Conservation (phyloP, 2,797 vertebrate species). For the Onychomys torridus region DNA sequence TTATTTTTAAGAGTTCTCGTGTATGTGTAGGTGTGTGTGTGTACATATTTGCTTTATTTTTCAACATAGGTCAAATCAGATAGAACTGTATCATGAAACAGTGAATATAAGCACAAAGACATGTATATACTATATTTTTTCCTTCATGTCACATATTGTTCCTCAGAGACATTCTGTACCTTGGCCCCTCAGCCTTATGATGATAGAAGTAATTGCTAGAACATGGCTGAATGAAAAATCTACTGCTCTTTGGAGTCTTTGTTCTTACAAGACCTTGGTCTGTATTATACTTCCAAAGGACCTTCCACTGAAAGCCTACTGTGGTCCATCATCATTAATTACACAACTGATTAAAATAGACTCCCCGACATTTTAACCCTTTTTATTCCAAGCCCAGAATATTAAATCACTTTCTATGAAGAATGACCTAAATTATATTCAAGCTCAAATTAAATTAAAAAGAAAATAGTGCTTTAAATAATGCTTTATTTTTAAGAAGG, state of each 20-base stretch:
- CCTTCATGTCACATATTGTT: slow-evolving; percentile 45
- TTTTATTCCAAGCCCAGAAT: not conserved
- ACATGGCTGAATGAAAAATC: slow-evolving; percentile 61
- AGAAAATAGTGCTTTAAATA: not conserved
- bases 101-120: slow-evolving; percentile 73
- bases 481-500: not conserved
- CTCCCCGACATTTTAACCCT: not conserved
- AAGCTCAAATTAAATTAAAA: not conserved
- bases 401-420: not conserved
- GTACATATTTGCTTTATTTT: slow-evolving; percentile 33
- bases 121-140: slow-evolving; percentile 74
- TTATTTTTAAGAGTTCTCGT: not conserved
- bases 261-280: not conserved
- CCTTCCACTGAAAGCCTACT: not conserved
- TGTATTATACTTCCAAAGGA: not conserved
- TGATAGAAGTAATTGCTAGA: slow-evolving; percentile 68
- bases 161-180: slow-evolving; percentile 63
- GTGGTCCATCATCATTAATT: not conserved
- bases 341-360: not conserved
- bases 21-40: not conserved
- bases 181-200: slow-evolving; percentile 55
- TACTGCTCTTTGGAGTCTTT: slow-evolving; percentile 35
- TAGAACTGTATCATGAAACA: slow-evolving; percentile 73
- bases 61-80: slow-evolving; percentile 25
- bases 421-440: slow-evolving; percentile 19